These are phyloP conservation scores for Eulithis testata DNA, from an alignment of 2,888 invertebrate genomes.

Conservation along the genomic window DNA sequence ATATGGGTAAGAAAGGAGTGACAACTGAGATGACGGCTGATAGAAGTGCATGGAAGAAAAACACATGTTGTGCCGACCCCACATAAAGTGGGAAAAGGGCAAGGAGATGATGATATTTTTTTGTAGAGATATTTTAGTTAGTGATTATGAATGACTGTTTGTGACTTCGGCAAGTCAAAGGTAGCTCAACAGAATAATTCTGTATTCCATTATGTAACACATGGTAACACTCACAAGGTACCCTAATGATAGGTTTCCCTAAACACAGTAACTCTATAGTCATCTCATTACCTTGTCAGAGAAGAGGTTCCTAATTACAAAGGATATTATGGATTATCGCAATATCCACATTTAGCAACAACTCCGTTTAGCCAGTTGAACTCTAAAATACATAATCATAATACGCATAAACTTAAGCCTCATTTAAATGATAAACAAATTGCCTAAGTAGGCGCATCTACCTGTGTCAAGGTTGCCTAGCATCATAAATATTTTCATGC, in stretches of 20 bases:
- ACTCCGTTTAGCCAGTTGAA: conserved; percentile 14
- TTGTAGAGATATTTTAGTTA: too few relatives aligned
- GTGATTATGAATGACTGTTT: too few relatives aligned
- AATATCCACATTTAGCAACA: conserved; percentile 18
- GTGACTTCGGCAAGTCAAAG: background rate
- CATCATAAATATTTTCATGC: conserved; percentile 52
- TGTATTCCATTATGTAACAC: conserved; percentile 2
- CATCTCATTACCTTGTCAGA: conserved; percentile 22
- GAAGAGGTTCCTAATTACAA: conserved; percentile 22
- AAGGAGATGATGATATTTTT: too few relatives aligned
- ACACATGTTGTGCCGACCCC: too few relatives aligned
- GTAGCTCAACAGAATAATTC: background rate
- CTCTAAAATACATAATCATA: conserved; percentile 4
- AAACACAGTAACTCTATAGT: conserved; percentile 27
- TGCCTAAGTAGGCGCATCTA: conserved; percentile 13
- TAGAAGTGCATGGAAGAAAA: too few relatives aligned
- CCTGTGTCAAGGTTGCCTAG: conserved; percentile 56
- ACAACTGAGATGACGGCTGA: too few relatives aligned
- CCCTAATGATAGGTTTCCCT: conserved; percentile 8
- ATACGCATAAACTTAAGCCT: background rate
- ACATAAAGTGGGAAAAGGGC: too few relatives aligned
- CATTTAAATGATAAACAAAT: conserved; percentile 14
- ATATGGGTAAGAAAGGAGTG: too few relatives aligned
- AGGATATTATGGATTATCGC: conserved; percentile 27
- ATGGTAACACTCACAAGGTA: background rate